Conservation (phyloP, 2,113 vertebrate species). For the Pyxicephalus adspersus region DNA sequence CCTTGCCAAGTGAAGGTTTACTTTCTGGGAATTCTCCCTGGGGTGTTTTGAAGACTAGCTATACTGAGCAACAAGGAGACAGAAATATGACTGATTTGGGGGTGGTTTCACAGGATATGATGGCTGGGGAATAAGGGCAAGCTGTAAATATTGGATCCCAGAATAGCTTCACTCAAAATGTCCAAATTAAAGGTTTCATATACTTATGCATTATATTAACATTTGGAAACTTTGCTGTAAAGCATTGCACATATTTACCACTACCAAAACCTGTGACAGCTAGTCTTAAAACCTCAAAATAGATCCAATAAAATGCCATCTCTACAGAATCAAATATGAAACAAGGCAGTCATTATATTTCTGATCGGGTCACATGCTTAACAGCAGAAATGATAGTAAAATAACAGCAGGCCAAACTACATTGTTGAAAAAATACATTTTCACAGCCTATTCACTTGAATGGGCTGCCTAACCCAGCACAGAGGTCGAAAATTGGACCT, state of each 20-base stretch:
- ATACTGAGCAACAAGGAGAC: slow-evolving; percentile 22
- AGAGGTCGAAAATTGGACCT: no score
- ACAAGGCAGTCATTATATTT: no score
- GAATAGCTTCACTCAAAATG: not conserved
- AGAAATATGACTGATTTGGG: slow-evolving; percentile 11
- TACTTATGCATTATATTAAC: not conserved
- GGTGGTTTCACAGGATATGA: not conserved
- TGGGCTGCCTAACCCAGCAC: no score
- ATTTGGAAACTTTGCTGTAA: not conserved
- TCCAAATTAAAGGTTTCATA: not conserved
- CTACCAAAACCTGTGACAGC: no score
- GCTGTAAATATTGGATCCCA: not conserved
- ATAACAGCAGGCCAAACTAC: no score
- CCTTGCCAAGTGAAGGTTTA: slow-evolving; percentile 50
- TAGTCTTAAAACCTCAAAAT: no score
- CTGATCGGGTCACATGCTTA: no score
- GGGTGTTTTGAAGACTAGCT: slow-evolving; percentile 16
- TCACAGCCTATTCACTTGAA: no score
- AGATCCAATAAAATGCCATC: no score
- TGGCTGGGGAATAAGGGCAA: slow-evolving; percentile 3
- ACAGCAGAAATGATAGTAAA: no score
- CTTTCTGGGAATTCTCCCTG: slow-evolving; percentile 44
- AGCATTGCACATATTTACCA: not conserved
- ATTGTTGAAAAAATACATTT: no score
- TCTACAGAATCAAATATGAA: no score